phyloP scores from a whole-genome alignment of 2,888 invertebrate genomes.

The Coelinius sp. region DNA sequence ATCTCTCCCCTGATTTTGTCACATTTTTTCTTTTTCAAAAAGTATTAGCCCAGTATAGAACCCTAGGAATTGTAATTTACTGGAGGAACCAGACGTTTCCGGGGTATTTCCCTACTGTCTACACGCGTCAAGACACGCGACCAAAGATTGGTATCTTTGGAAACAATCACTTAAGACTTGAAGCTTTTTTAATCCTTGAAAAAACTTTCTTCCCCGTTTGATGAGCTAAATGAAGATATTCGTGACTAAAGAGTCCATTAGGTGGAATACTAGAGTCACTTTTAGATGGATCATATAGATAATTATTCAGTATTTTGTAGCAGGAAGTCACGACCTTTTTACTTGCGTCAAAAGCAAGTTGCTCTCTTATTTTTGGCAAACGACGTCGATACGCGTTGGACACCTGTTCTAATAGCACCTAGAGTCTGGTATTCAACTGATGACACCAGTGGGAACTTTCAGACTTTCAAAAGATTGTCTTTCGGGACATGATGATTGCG shows the following conservation, averaged over 20 bases:
- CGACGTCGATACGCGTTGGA: constrained; percentile 61
- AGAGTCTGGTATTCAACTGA: constrained; percentile 19
- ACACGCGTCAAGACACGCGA: constrained; percentile 46
- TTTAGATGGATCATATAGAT: not conserved
- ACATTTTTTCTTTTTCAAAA: not conserved
- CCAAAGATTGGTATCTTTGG: constrained; percentile 39
- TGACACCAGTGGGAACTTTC: not conserved
- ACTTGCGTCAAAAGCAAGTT: constrained; percentile 35
- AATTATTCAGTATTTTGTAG: constrained; percentile 1
- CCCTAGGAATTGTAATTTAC: constrained; percentile 51
- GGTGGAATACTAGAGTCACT: not conserved
- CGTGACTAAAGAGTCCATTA: not conserved
- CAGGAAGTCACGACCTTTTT: constrained; percentile 16
- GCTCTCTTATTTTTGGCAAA: constrained; percentile 57
- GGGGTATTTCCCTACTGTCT: constrained; percentile 52
- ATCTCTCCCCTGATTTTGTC: not conserved
- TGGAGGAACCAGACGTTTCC: constrained; percentile 59
- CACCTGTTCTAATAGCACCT: constrained; percentile 61
- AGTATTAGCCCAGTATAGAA: not conserved
- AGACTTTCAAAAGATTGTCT: not conserved
- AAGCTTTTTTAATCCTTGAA: constrained; percentile 40
- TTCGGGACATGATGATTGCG: not conserved
- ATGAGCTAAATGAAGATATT: constrained; percentile 12
- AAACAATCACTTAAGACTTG: not conserved
- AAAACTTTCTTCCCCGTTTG: not conserved